Evolutionary conservation across 2,797 vertebrate genomes (phyloP).

Genomic region (Semaprochilodus insignis): DNA sequence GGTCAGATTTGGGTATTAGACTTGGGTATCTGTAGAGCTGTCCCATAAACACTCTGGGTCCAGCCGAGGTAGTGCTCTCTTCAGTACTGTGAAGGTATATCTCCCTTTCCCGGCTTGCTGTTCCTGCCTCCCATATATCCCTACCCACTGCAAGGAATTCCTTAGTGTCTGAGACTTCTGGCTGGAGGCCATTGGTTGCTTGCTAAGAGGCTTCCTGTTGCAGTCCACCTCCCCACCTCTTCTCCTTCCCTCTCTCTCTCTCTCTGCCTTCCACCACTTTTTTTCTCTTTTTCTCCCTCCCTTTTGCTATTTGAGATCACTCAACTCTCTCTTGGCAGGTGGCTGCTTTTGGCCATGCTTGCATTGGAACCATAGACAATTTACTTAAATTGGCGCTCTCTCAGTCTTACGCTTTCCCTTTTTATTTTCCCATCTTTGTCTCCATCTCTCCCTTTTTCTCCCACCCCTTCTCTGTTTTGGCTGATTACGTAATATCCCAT

Average conservation of each 20-base stretch:
- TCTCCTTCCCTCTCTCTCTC: slow-evolving; percentile 43
- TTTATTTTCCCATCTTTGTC: slow-evolving; percentile 5
- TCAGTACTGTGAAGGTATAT: slow-evolving; percentile 60
- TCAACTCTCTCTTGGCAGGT: slow-evolving; percentile 35
- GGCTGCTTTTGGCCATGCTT: slow-evolving; percentile 20
- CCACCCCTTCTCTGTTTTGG: slow-evolving; percentile 33
- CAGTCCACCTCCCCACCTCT: slow-evolving; percentile 60
- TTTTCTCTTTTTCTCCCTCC: background rate
- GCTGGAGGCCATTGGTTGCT: slow-evolving; percentile 74
- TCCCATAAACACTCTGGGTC: no score
- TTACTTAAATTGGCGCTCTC: slow-evolving; percentile 29
- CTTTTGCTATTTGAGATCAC: slow-evolving; percentile 13
- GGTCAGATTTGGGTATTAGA: background rate
- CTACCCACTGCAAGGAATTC: slow-evolving; percentile 76
- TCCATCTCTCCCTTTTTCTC: slow-evolving; percentile 25
- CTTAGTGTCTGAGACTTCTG: slow-evolving; percentile 78
- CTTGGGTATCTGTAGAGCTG: background rate
- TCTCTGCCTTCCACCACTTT: slow-evolving; percentile 18
- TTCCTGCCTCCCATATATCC: slow-evolving; percentile 62
- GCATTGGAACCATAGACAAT: slow-evolving; percentile 25
- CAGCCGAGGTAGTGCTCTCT: slow-evolving; percentile 54
- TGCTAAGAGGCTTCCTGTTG: slow-evolving; percentile 77
- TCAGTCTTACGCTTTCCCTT: background rate
- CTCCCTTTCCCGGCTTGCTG: slow-evolving; percentile 38
- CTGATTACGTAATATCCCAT: slow-evolving; percentile 35